A percentile compares a stretch with the other conserved stretches of the same genome.
Conservation (phyloP, 2,888 invertebrate species). For the Pachycephus smyrnensis region DNA sequence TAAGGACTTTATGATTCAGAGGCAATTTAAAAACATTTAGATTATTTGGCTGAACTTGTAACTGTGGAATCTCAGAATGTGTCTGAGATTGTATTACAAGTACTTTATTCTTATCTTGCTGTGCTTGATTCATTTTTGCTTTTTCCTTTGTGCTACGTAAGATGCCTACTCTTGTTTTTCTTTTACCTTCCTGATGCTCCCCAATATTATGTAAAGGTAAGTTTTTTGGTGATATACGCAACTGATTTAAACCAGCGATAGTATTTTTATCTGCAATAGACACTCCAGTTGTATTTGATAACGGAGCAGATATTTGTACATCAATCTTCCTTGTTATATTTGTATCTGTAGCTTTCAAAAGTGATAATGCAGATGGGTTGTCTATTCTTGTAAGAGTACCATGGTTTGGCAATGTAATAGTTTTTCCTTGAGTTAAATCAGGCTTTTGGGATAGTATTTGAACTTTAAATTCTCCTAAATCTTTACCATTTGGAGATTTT, state of each 20-base stretch:
- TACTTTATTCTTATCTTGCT: background rate
- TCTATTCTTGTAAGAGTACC: background rate
- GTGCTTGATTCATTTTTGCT: background rate
- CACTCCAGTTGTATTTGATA: background rate
- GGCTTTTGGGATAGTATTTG: slow-evolving; percentile 33
- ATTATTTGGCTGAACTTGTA: background rate
- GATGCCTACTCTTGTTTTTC: background rate
- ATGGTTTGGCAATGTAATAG: slow-evolving; percentile 30
- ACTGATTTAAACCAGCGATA: background rate
- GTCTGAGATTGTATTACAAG: background rate
- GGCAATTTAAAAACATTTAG: background rate
- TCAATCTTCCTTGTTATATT: background rate
- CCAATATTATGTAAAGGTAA: background rate
- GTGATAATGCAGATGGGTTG: slow-evolving; percentile 9
- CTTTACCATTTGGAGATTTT: slow-evolving; percentile 47
- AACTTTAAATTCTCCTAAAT: slow-evolving; percentile 54
- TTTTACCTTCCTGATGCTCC: background rate
- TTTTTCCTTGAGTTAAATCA: slow-evolving; percentile 29
- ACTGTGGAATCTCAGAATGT: background rate
- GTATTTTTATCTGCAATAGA: background rate
- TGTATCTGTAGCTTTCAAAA: slow-evolving; percentile 12
- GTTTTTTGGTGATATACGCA: background rate
- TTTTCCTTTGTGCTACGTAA: background rate
- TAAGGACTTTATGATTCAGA: background rate
- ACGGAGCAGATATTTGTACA: background rate